phyloP scores from a whole-genome alignment of 2,797 vertebrate genomes.

The Phoxinus dragarum region DNA sequence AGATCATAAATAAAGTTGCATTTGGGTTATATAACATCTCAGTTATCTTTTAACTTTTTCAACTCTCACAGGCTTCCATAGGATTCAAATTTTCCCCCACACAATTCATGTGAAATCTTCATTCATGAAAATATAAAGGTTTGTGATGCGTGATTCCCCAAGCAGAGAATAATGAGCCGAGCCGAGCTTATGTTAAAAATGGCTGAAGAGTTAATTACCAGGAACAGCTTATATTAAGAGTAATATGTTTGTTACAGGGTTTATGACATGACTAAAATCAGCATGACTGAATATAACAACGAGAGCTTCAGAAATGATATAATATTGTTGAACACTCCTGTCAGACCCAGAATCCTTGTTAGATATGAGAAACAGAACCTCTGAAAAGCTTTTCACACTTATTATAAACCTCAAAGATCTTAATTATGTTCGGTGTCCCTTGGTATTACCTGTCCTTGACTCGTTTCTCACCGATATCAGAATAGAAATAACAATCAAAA shows the following conservation, averaged over 20 bases:
- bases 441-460: neutral
- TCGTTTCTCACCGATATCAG: constrained; percentile 10
- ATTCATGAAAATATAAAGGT: neutral
- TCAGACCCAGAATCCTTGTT: neutral
- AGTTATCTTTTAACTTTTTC: neutral
- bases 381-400: constrained; percentile 26
- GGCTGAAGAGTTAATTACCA: constrained; percentile 44
- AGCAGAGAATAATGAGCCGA: constrained; percentile 44
- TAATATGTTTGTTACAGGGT: constrained; percentile 16
- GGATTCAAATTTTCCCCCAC: neutral
- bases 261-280: constrained; percentile 1
- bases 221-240: constrained; percentile 31
- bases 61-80: neutral
- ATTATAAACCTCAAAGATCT: constrained; percentile 31
- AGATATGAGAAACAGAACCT: neutral
- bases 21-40: neutral
- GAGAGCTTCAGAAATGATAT: neutral
- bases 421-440: neutral
- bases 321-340: constrained; percentile 2
- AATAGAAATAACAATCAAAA: constrained; percentile 28
- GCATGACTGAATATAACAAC: neutral
- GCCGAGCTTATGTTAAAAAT: constrained; percentile 26
- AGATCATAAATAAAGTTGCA: neutral
- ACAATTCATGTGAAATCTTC: neutral
- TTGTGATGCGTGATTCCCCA: constrained; percentile 11